Evolutionary conservation across 2,888 invertebrate genomes (phyloP), one percentile per base, ranked within the genome.

Genomic region (Branchipolynoe longqiensis): DNA sequence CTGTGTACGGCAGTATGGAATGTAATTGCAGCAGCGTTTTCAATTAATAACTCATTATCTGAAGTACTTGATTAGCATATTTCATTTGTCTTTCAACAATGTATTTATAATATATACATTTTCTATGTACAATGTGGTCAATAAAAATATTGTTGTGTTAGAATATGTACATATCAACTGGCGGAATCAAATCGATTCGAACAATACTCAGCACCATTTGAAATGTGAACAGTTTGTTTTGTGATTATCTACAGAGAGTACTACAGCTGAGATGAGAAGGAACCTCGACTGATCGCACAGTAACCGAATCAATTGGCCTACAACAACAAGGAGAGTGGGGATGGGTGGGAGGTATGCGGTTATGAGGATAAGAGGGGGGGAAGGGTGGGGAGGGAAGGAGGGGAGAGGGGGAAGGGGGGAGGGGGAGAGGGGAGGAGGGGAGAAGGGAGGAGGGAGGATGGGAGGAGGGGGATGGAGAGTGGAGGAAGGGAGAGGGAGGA

Each of bases 151-250:
- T n/a, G n/a, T n/a, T n/a, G n/a, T 25, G n/a, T 62, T 8, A 62
- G 8, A 62, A 18, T 78, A 78, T 78, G 38, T 41, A 41, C 54
- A 78, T 78, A 54, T 78, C 22, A 8, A 78, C 78, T 31, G 0
- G 28, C 18, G 73, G 54, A 78, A 78, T 25, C 54, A 48, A 22
- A 48, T 3, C 6, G 78, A 41, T 54, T 78, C 54, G 4, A 48
- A n/a, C 12, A n/a, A n/a, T n/a, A 78, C 48, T 78, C 48, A 78
- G 78, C 78, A 78, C 78, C 78, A 78, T 40, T n/a, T 48, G 54
- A 78, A 78, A 78, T 78, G 48, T 78, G 78, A 78, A 78, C 78
- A 48, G n/a, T n/a, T n/a, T n/a, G n/a, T n/a, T n/a, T n/a, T n/a
- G n/a, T n/a, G n/a, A n/a, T n/a, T n/a, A n/a, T n/a, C n/a, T n/a